Percentiles rank a stretch among this genome's conserved stretches.
phyloP scores from a whole-genome alignment of 2,797 vertebrate species.

The Macropus fuliginosus region DNA sequence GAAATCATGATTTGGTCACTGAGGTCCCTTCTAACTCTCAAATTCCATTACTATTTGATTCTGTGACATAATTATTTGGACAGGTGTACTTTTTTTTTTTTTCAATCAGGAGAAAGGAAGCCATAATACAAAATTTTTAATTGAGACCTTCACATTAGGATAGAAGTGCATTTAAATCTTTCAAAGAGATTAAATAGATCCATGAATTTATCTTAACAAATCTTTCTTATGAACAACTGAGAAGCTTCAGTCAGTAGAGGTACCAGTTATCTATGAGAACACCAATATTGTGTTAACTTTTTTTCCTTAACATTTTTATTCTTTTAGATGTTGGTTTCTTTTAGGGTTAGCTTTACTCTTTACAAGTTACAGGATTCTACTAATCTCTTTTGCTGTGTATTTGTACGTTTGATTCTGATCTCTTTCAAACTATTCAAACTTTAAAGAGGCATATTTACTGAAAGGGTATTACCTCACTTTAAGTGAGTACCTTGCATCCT shows the following conservation, averaged over 20 bases:
- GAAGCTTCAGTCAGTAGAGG: neutral
- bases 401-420: neutral
- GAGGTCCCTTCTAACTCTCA: neutral
- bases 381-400: neutral
- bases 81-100: neutral
- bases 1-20: neutral
- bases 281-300: neutral
- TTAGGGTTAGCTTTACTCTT: conserved; percentile 38
- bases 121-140: neutral
- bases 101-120: neutral
- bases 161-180: neutral
- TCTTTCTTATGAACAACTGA: conserved; percentile 9
- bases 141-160: neutral
- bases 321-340: conserved; percentile 22
- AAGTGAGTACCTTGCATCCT: no score
- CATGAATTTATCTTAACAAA: conserved; percentile 8
- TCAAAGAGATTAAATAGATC: neutral
- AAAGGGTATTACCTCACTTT: no score
- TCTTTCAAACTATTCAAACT: neutral
- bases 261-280: neutral
- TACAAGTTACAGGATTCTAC: neutral
- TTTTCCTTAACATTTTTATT: conserved; percentile 26
- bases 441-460: no score
- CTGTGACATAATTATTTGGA: neutral
- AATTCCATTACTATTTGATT: neutral